These are phyloP conservation scores for Caenorhabditis remanei DNA, from an alignment of 1,140 invertebrate genomes.

Conservation along the genomic window DNA sequence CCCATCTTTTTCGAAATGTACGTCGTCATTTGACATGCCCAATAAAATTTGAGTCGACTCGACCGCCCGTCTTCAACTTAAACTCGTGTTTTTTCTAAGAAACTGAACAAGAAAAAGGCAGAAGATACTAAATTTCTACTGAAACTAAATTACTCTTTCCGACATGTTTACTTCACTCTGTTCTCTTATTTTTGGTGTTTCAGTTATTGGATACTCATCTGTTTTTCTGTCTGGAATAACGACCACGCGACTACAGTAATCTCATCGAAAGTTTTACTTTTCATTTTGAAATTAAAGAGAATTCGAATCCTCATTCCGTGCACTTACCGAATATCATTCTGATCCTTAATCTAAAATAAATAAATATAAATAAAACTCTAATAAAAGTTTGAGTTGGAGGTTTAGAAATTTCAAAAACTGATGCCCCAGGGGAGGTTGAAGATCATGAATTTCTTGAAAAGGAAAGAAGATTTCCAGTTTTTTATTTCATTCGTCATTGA, in stretches of 20 bases:
- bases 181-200: conserved; percentile 13
- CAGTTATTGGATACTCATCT: background rate
- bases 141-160: conserved; percentile 13
- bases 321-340: background rate
- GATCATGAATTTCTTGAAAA: conserved; percentile 31
- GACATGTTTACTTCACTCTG: background rate
- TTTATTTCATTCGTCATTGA: background rate
- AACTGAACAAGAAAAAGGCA: background rate
- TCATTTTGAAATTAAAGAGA: too few relatives aligned
- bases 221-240: background rate
- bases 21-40: conserved; percentile 16
- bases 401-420: background rate
- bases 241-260: background rate
- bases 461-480: background rate
- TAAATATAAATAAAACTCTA: background rate
- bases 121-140: background rate
- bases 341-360: conserved; percentile 1
- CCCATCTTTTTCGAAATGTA: background rate
- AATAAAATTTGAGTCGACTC: conserved; percentile 34
- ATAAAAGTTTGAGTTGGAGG: conserved; percentile 8
- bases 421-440: background rate
- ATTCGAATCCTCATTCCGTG: too few relatives aligned
- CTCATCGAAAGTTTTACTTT: too few relatives aligned
- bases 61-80: conserved; percentile 26
- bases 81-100: conserved; percentile 15